Evolutionary conservation across 2,888 invertebrate species (phyloP).

Genomic region (Scotopteryx bipunctaria): DNA sequence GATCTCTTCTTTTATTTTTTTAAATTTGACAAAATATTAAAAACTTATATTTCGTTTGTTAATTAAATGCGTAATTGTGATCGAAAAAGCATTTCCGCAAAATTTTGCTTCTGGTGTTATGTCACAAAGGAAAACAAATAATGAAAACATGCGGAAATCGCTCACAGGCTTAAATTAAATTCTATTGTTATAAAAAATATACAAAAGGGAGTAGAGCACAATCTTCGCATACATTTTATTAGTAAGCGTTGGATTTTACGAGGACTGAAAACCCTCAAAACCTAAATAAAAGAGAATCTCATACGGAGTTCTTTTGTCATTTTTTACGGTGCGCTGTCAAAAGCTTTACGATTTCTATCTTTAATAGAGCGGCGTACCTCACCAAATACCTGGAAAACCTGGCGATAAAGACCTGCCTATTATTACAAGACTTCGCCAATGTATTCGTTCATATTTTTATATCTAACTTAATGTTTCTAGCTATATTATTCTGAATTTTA

Average conservation of each 20-base stretch:
- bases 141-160: constrained; percentile 49
- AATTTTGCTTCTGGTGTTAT: constrained; percentile 37
- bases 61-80: constrained; percentile 36
- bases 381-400: constrained; percentile 41
- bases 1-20: too few relatives aligned
- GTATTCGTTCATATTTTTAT: not conserved
- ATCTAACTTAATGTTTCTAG: not conserved
- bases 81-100: constrained; percentile 36
- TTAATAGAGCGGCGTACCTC: constrained; percentile 45
- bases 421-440: not conserved
- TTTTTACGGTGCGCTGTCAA: constrained; percentile 75
- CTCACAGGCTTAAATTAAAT: constrained; percentile 50
- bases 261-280: constrained; percentile 63
- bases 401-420: constrained; percentile 8
- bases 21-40: too few relatives aligned
- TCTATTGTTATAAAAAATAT: constrained; percentile 55
- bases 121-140: constrained; percentile 42
- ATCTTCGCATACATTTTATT: constrained; percentile 69
- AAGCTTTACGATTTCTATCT: constrained; percentile 73
- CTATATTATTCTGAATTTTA: not conserved
- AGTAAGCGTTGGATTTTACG: constrained; percentile 68
- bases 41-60: too few relatives aligned
- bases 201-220: constrained; percentile 53
- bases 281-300: constrained; percentile 73
- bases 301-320: constrained; percentile 71